Conservation (phyloP, 2,113 vertebrate genomes). For the Python bivittatus region DNA sequence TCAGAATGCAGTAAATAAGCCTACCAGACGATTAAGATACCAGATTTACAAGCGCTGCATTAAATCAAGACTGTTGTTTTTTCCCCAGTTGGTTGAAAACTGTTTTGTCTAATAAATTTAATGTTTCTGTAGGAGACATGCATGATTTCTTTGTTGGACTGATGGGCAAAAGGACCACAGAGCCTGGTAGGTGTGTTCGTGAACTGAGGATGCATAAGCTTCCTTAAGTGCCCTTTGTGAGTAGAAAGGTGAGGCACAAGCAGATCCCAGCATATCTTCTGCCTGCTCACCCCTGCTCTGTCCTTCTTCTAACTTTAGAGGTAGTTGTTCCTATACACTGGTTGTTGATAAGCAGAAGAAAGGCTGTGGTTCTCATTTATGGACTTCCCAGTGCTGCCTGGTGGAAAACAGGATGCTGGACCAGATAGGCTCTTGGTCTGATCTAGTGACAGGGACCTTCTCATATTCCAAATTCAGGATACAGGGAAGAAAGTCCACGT, state of each 20-base stretch:
- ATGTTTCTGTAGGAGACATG: conserved; percentile 82
- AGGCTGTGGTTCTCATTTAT: not conserved
- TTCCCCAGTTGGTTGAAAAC: not conserved
- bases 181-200: conserved; percentile 67
- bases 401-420: not conserved
- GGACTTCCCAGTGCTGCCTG: not conserved
- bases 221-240: not conserved
- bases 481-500: not conserved
- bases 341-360: not conserved
- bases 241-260: not conserved
- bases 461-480: not conserved
- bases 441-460: too few species aligned
- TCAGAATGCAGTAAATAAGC: not conserved
- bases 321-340: not conserved
- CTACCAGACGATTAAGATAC: not conserved
- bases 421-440: not conserved
- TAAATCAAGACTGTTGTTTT: not conserved
- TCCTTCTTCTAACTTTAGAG: not conserved
- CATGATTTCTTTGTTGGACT: conserved; percentile 94
- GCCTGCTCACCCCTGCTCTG: not conserved
- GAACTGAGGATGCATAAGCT: too few species aligned
- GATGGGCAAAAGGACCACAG: conserved; percentile 86
- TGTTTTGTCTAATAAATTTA: not conserved
- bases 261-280: not conserved
- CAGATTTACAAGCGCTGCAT: not conserved